Evolutionary conservation across 2,888 invertebrate genomes (phyloP).

Genomic region (Lordiphosa andalusiaca): DNA sequence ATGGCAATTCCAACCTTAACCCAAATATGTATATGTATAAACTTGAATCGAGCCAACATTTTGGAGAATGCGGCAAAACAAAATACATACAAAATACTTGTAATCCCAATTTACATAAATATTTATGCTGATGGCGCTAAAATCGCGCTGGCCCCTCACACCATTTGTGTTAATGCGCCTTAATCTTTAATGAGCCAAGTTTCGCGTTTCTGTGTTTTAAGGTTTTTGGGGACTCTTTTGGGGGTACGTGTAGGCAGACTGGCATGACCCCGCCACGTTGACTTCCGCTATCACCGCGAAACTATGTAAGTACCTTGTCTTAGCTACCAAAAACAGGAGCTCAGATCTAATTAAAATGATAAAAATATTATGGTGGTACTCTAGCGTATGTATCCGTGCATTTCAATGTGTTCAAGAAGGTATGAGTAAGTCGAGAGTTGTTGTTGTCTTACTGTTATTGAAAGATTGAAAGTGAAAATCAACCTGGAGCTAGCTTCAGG

Average conservation of each 20-base stretch:
- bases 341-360: slow-evolving; percentile 41
- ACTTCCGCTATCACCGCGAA: slow-evolving; percentile 31
- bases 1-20: slow-evolving; percentile 43
- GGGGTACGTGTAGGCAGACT: slow-evolving; percentile 42
- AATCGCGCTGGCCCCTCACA: slow-evolving; percentile 41
- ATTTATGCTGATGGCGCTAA: slow-evolving; percentile 67
- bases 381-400: too few species aligned
- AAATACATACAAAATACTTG: slow-evolving; percentile 62
- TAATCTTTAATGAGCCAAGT: slow-evolving; percentile 74
- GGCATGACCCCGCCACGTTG: slow-evolving; percentile 16
- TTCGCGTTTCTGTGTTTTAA: slow-evolving; percentile 40
- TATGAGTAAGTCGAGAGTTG: too few species aligned
- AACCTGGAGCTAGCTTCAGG: too few species aligned
- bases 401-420: too few species aligned
- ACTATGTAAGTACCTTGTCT: slow-evolving; percentile 39
- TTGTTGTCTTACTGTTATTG: too few species aligned
- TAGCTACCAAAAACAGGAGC: slow-evolving; percentile 23
- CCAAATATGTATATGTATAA: slow-evolving; percentile 6
- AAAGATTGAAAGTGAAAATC: too few species aligned
- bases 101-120: slow-evolving; percentile 72
- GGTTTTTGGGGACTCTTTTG: slow-evolving; percentile 10
- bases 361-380: too few species aligned
- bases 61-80: slow-evolving; percentile 24
- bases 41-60: slow-evolving; percentile 31
- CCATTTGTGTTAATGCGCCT: slow-evolving; percentile 67